Base-by-base conservation (phyloP, 2,113 vertebrate species). In the Bubo scandiacus region DNA sequence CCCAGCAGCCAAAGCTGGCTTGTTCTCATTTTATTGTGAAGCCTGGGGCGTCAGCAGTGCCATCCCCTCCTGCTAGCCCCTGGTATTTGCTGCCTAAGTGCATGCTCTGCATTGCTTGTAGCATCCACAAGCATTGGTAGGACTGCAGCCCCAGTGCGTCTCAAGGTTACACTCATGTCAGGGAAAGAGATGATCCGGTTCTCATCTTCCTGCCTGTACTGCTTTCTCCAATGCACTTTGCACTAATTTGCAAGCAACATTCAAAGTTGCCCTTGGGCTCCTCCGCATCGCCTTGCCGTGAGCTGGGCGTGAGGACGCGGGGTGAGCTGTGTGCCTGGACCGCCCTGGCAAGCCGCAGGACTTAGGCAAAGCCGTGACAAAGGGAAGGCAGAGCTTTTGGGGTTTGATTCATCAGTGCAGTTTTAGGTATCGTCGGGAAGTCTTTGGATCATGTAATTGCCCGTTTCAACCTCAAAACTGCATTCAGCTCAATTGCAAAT, bases 261-360 rank as follows among this genome's bases (percentile, higher is more conserved):
- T 70, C 34, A 5, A 2, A 65, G 55, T 6, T 66, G 22, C 38
- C 65, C 32, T 1, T 20, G 73, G 42, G 81, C 67, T 86, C 21
- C 36, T 40, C 10, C 1, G 6, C 3, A 5, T 36, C 42, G 8
- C 47, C 34, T 6, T 45, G 34, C 16, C 30, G 0, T 14, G 49
- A n/a, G 77, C 80, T 25, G 52, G 38, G 34, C 9, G 3, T 5
- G 66, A 51, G 73, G 68, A 1, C 5, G 47, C 58, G 1, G 30
- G 36, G 25, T 26, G 43, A 61, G 88, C 62, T 15, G 8, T 6
- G 29, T 25, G 66, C 80, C 51, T 34, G 20, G 29, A 19, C 5
- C 1, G 58, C 58, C 27, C 54, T 30, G 5, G 0, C 73, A 7
- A 15, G 20, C 47, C 63, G 17, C 59, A 45, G 54, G 32, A 5